phyloP scores from a whole-genome alignment of 2,797 vertebrate species.

The Gila robusta region DNA sequence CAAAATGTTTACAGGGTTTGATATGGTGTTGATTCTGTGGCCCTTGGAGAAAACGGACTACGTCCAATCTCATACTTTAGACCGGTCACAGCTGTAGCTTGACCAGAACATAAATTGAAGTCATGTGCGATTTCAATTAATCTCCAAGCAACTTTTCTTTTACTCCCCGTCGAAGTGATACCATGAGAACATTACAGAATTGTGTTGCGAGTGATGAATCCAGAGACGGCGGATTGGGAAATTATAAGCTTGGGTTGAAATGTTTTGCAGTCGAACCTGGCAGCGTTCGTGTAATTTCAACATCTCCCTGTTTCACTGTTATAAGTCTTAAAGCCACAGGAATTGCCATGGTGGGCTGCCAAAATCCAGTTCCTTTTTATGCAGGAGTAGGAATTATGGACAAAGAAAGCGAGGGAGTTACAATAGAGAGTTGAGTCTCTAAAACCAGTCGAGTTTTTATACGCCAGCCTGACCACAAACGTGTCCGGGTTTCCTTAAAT shows the following conservation, averaged over 20 bases:
- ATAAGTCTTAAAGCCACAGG: conserved; percentile 79
- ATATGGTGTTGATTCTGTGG: conserved; percentile 26
- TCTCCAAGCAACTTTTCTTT: conserved; percentile 12
- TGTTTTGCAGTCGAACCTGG: conserved; percentile 74
- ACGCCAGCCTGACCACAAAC: conserved; percentile 75
- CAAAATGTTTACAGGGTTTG: conserved; percentile 17
- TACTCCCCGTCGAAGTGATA: conserved; percentile 1
- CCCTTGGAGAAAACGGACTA: conserved; percentile 25
- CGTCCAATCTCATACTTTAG: conserved; percentile 8
- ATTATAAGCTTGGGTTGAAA: conserved; percentile 76
- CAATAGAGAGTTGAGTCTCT: conserved; percentile 71
- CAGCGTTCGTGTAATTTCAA: conserved; percentile 67
- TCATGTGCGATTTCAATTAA: conserved; percentile 24
- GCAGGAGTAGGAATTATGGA: conserved; percentile 85
- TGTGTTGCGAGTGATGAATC: conserved; percentile 48
- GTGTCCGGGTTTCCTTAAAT: conserved; percentile 79
- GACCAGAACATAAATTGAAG: conserved; percentile 25
- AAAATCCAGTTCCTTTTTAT: conserved; percentile 85
- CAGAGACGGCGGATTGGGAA: conserved; percentile 56
- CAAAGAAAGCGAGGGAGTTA: conserved; percentile 61
- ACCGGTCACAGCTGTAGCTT: conserved; percentile 21
- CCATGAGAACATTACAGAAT: conserved; percentile 34
- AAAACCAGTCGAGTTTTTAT: conserved; percentile 78
- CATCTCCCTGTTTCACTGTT: conserved; percentile 78
- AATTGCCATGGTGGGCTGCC: conserved; percentile 76